Evolutionary conservation across 2,888 invertebrate genomes (phyloP).

Genomic region (Aphidoletes aphidimyza): DNA sequence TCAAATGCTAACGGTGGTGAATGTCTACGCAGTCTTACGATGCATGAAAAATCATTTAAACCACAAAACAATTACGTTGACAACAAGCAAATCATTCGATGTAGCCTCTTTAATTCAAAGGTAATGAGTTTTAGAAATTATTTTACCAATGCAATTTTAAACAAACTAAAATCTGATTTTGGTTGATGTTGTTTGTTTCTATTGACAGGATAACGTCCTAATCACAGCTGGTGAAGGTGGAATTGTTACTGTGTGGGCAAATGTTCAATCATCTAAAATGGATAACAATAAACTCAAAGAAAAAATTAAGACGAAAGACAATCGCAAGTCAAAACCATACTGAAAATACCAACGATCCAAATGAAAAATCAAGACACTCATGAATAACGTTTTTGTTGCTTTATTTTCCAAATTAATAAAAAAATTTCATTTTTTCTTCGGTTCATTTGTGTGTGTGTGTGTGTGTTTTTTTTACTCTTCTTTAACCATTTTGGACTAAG

Average conservation of each 20-base stretch:
- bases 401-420: slow-evolving; percentile 23
- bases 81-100: slow-evolving; percentile 79
- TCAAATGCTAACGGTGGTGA: slow-evolving; percentile 71
- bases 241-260: slow-evolving; percentile 71
- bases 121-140: slow-evolving; percentile 64
- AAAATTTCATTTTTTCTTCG: not conserved
- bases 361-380: not conserved
- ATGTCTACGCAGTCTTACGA: slow-evolving; percentile 67
- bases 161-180: not conserved
- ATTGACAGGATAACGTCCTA: slow-evolving; percentile 66
- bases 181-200: not conserved
- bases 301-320: not conserved
- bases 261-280: not conserved
- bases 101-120: slow-evolving; percentile 73
- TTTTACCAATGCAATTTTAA: not conserved
- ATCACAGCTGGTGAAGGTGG: slow-evolving; percentile 79
- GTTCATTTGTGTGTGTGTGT: no score
- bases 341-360: not conserved
- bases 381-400: slow-evolving; percentile 33
- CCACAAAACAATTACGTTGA: slow-evolving; percentile 70
- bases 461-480: no score
- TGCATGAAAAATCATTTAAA: slow-evolving; percentile 68
- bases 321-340: slow-evolving; percentile 52
- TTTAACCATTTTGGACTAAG: not conserved
- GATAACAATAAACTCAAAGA: not conserved